Base-by-base conservation (phyloP, 2,113 vertebrate species). In the Himantopus leucocephalus region DNA sequence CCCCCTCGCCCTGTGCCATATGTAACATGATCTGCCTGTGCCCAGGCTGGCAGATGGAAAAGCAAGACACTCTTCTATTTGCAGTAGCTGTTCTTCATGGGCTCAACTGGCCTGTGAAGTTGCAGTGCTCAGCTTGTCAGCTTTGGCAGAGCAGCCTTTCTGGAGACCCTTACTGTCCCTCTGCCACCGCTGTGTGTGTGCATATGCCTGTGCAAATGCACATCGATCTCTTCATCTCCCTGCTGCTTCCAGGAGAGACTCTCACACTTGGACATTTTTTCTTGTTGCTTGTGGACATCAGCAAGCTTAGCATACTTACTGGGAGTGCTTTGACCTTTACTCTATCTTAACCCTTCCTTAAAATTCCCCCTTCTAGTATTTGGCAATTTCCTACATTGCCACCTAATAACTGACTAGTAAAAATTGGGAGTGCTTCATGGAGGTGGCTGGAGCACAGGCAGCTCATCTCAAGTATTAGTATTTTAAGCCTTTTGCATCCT, bases 41-140 rank as follows among this genome's bases (percentile, higher is more conserved):
- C 76, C 76, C 52, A 58, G 79, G 37, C 67, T 82, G 75, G 82
- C 94, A 94, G 90, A 93, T 95, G 92, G 95, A 94, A 89, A 82
- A 81, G 66, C 74, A 45, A 83, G 75, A 53, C 58, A 5, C 67
- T 45, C 18, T n/a, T 82, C 71, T 78, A 0, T 88, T 95, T 85
- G 82, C 85, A 80, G 81, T 68, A 55, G 27, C 35, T 17, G 84
- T 80, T 94, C 59, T 59, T 94, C 32, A 17, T 50, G 80, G 50
- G n/a, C 63, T 97, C 56, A 27, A 29, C 60, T 67, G 87, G 41
- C n/a, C 70, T 64, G 52, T 71, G 75, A 75, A 84, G 68, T 17
- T 86, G 56, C 48, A 37, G 1, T 24, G 48, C n/a, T 91, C 63
- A 43, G 56, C 43, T 79, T 73, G 59, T 62, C 45, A 60, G 73